Percentiles rank a stretch among this genome's conserved stretches.
phyloP scores from a whole-genome alignment of 2,888 invertebrate genomes.

The Dugesia japonica region DNA sequence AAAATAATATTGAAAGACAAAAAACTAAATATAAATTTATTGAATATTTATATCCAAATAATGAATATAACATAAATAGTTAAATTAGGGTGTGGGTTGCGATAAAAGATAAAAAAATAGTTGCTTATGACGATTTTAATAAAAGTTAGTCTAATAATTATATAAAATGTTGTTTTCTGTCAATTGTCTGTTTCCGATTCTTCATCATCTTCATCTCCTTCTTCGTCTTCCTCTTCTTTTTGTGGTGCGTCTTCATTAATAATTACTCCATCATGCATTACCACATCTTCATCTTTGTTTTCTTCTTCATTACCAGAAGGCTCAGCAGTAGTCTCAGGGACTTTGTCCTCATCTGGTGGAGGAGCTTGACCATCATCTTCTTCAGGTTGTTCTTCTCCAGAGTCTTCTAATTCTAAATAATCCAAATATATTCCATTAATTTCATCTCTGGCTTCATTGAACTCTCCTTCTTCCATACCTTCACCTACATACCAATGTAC shows the following conservation, averaged over 20 bases:
- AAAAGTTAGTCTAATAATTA: neutral
- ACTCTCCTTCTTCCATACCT: conserved; percentile 59
- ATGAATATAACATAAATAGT: conserved; percentile 20
- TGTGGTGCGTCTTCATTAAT: neutral
- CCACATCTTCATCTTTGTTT: neutral
- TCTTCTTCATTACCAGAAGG: neutral
- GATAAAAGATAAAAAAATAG: conserved; percentile 20
- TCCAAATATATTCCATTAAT: conserved; percentile 51
- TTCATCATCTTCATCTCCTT: neutral
- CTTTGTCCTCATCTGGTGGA: neutral
- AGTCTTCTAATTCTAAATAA: conserved; percentile 45
- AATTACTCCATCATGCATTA: too few relatives aligned
- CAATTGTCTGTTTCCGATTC: neutral
- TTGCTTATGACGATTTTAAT: neutral
- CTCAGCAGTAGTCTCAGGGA: neutral
- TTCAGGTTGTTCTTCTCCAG: conserved; percentile 49
- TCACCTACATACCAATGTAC: conserved; percentile 49
- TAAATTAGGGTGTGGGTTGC: conserved; percentile 2
- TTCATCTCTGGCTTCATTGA: conserved; percentile 71
- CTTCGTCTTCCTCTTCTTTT: neutral
- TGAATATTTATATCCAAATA: conserved; percentile 14
- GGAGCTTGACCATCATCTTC: conserved; percentile 29
- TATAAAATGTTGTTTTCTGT: neutral
- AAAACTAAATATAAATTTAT: conserved; percentile 13
- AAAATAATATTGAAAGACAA: neutral